phyloP scores from a whole-genome alignment of 2,797 vertebrate species.

The Coregonus sp. region DNA sequence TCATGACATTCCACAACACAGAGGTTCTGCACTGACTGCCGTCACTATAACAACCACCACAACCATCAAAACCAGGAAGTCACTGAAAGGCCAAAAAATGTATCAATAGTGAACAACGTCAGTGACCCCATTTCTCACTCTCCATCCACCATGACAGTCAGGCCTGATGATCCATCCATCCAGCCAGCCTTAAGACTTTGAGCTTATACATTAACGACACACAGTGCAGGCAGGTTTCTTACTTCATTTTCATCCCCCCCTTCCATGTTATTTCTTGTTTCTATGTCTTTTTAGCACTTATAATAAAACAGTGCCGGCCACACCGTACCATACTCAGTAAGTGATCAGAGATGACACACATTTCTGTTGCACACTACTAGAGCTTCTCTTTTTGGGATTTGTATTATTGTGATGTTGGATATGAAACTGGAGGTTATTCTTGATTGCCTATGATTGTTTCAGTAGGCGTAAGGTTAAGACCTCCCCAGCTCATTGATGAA shows the following conservation, averaged over 20 bases:
- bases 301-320: conserved; percentile 59
- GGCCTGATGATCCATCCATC: conserved; percentile 51
- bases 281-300: conserved; percentile 75
- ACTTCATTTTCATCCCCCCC: conserved; percentile 15
- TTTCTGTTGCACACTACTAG: conserved; percentile 58
- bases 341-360: conserved; percentile 49
- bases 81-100: conserved; percentile 54
- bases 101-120: conserved; percentile 53
- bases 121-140: conserved; percentile 29
- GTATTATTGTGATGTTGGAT: conserved; percentile 43
- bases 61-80: conserved; percentile 27
- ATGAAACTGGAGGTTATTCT: conserved; percentile 64
- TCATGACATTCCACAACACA: conserved; percentile 76
- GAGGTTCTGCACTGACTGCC: conserved; percentile 70
- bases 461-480: conserved; percentile 33
- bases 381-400: conserved; percentile 35
- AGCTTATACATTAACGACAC: conserved; percentile 39
- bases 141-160: conserved; percentile 6
- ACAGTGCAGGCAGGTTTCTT: conserved; percentile 40
- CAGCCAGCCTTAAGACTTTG: conserved; percentile 72
- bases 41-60: conserved; percentile 25
- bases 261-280: conserved; percentile 32
- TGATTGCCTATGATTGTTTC: conserved; percentile 63
- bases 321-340: conserved; percentile 24
- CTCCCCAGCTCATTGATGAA: conserved; percentile 49